Base-by-base conservation (phyloP, 2,888 invertebrate genomes). In the Heliconius cydno region DNA sequence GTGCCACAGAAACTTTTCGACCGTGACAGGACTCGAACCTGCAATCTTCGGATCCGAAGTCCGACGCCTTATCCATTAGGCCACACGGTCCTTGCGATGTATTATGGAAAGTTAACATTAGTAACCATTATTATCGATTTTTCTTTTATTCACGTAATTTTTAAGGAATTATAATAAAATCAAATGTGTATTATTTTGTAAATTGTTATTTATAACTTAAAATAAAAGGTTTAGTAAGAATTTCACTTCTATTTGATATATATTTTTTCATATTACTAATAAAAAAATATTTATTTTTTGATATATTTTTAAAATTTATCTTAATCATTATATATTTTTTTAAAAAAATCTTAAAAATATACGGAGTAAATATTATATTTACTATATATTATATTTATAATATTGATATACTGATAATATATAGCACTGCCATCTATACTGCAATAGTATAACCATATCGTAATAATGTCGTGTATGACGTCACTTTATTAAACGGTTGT, bases 31-130 rank as follows among this genome's bases (percentile, higher is more conserved):
- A 96, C 96, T 96, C 96, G 96, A 96, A 96, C 96, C 96, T 96
- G 96, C 96, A 96, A 96, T 96, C 96, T 96, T 96, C 96, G 96
- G 96, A 96, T 96, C 96, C 96, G 96, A 96, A 96, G 96, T 96
- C 96, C 96, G 96, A 96, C 96, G 96, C 96, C 96, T 96, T 96
- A 96, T 96, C 96, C 96, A 96, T 96, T 96, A 96, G 96, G 96
- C 96, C 96, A 96, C 96, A 96, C 96, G 96, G 96, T 95, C 95
- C 82, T 79, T 88, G 30, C 0, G 0, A 0, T 0, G 0, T 0
- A 0, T 0, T 0, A 1, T 0, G 41, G 84, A 92, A 92, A 92
- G 86, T 88, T 80, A 19, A 0, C 0, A 5, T 79, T 0, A 78
- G 0, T 81, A 77, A 79, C 19, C 60, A 84, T 83, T 85, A 88